Percentiles rank a stretch among this genome's conserved stretches.
Conservation (phyloP, 2,113 vertebrate genomes). For the Callochromis pleurospilus region DNA sequence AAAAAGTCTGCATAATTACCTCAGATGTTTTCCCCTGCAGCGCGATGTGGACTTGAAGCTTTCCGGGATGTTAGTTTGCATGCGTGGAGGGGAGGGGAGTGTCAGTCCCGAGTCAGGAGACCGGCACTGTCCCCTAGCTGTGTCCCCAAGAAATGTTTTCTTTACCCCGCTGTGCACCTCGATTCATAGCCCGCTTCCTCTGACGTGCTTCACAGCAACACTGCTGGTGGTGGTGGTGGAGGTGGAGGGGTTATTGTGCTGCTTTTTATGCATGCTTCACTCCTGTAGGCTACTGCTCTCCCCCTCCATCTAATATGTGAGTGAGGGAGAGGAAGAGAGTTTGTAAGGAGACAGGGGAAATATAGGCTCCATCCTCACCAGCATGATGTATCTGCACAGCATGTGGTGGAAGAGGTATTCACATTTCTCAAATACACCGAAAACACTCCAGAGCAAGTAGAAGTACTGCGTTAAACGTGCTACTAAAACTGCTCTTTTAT, state of each 20-base stretch:
- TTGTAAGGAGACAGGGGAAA: neutral
- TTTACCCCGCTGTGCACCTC: conserved; percentile 27
- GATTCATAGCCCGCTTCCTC: conserved; percentile 26
- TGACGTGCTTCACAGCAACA: conserved; percentile 23
- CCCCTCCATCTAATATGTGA: neutral
- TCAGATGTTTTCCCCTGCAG: conserved; percentile 10
- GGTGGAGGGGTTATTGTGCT: conserved; percentile 17
- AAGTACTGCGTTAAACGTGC: fast-evolving
- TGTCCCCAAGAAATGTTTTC: conserved; percentile 45
- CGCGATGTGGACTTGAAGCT: neutral
- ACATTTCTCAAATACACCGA: neutral
- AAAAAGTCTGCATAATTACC: conserved; percentile 32
- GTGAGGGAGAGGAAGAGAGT: neutral
- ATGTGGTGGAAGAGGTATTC: neutral
- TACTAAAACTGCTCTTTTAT: neutral
- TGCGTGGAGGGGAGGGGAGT: neutral
- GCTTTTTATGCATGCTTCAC: conserved; percentile 1
- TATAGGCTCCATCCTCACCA: neutral
- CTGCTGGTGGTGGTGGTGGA: neutral
- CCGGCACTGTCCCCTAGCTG: conserved; percentile 26
- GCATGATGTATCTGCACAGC: neutral
- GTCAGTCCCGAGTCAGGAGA: conserved; percentile 11
- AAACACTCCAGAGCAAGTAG: neutral
- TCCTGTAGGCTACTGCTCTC: neutral
- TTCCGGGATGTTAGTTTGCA: neutral